Conservation (phyloP, 1,140 invertebrate genomes). For the Papilio aristodemus region DNA sequence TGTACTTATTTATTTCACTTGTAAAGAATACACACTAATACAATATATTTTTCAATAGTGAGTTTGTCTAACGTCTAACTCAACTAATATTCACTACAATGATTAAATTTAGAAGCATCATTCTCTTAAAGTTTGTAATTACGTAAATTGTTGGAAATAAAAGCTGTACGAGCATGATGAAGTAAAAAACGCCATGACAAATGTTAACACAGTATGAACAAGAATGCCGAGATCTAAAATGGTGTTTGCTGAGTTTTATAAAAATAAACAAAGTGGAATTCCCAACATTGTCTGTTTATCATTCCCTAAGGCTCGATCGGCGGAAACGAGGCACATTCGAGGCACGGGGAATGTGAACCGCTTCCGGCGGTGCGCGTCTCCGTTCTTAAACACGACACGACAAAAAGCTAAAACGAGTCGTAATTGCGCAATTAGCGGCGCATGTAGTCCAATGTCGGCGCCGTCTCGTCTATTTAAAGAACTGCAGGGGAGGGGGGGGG, state of each 20-base stretch:
- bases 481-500: background rate
- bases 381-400: slow-evolving; percentile 8
- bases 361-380: slow-evolving; percentile 19
- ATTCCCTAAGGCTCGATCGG: slow-evolving; percentile 26
- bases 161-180: background rate
- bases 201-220: background rate
- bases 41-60: too few species aligned
- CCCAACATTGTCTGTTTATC: slow-evolving; percentile 20
- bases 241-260: slow-evolving; percentile 3
- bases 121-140: too few species aligned
- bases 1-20: too few species aligned
- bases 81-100: too few species aligned
- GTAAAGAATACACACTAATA: too few species aligned
- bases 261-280: slow-evolving; percentile 21
- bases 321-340: slow-evolving; percentile 23
- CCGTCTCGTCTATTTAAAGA: background rate
- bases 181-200: background rate
- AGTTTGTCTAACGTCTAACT: too few species aligned
- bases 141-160: background rate
- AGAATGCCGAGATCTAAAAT: slow-evolving; percentile 8
- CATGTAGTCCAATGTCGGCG: slow-evolving; percentile 21
- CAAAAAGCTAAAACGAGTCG: slow-evolving; percentile 18
- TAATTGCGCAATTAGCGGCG: slow-evolving; percentile 20
- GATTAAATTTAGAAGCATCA: too few species aligned
- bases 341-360: background rate